Evolutionary conservation across 2,888 invertebrate species (phyloP), one percentile per base, ranked within the genome.

Genomic region (Spodoptera exigua): DNA sequence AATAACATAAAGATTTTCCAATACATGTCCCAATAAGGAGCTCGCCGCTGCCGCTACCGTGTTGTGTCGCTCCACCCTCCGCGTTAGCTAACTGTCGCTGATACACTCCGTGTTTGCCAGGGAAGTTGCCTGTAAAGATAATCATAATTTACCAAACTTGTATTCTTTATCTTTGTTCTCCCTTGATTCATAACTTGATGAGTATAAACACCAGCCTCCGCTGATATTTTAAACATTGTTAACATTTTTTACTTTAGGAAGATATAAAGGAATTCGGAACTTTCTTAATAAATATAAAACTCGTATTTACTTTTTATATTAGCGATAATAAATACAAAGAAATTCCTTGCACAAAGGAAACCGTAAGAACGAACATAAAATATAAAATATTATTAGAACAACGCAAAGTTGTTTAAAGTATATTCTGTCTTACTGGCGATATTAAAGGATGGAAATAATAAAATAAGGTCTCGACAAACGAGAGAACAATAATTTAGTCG

Each of bases 1-100:
- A 91, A 91, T 90, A 90, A 90, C 87, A 87, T 86, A 88, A 89
- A 89, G 85, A 89, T 89, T 90, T 87, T 89, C 88, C 88, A 90
- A 90, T 89, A 89, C 87, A 82, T 85, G 85, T 81, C 81, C 84
- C 85, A 83, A 87, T 87, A 89, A 82, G 82, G 82, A 52, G 77
- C 64, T 60, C 57, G 62, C 64, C 64, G 68, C 55, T 41, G 64
- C 60, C 61, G 61, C 27, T 27, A 27, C 27, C 27, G 27, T 7
- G 27, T 9, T 9, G 9, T 27, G 27, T 27, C 27, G 61, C 48
- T 64, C 54, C 65, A 55, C 66, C 53, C 72, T 57, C 51, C 40
- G 18, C 43, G 57, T 66, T 64, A 66, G 60, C 54, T 68, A 53
- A 78, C 70, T 66, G 70, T 63, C 69, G 43, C 63, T 66, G 66